Percentiles rank a stretch among this genome's conserved stretches.
phyloP scores from a whole-genome alignment of 2,113 vertebrate genomes.

The Synchiropus splendidus region DNA sequence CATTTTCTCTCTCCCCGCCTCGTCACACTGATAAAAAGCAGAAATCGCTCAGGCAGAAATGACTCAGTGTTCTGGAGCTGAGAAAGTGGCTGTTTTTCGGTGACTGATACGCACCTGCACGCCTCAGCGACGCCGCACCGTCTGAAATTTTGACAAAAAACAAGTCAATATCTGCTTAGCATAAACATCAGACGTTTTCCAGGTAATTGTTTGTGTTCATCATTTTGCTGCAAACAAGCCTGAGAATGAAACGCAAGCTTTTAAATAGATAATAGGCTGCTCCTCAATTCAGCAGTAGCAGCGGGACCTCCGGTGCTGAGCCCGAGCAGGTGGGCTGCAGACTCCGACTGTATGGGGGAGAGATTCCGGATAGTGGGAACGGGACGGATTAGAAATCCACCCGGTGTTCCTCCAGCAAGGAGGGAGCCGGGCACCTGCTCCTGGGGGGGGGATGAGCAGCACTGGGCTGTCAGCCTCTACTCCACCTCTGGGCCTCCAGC shows the following conservation, averaged over 20 bases:
- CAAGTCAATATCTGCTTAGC: conserved; percentile 42
- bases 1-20: conserved; percentile 26
- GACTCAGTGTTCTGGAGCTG: conserved; percentile 59
- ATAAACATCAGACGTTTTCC: conserved; percentile 48
- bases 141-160: conserved; percentile 44
- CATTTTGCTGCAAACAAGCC: conserved; percentile 44
- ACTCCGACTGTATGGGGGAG: conserved; percentile 36
- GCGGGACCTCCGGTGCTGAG: conserved; percentile 26
- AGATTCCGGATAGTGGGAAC: conserved; percentile 42
- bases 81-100: conserved; percentile 34
- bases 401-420: conserved; percentile 56
- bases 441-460: conserved; percentile 45
- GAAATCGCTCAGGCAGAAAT: conserved; percentile 65
- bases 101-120: conserved; percentile 37
- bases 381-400: conserved; percentile 59
- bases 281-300: conserved; percentile 17
- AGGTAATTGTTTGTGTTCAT: conserved; percentile 59
- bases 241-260: conserved; percentile 29
- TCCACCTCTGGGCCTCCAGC: conserved; percentile 62
- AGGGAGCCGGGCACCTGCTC: conserved; percentile 54
- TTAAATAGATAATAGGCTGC: not conserved
- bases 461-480: conserved; percentile 56
- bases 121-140: conserved; percentile 46
- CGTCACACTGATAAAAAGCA: conserved; percentile 54
- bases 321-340: conserved; percentile 50